Base-by-base conservation (phyloP, 2,888 invertebrate genomes). In the Parelbella ahira region DNA sequence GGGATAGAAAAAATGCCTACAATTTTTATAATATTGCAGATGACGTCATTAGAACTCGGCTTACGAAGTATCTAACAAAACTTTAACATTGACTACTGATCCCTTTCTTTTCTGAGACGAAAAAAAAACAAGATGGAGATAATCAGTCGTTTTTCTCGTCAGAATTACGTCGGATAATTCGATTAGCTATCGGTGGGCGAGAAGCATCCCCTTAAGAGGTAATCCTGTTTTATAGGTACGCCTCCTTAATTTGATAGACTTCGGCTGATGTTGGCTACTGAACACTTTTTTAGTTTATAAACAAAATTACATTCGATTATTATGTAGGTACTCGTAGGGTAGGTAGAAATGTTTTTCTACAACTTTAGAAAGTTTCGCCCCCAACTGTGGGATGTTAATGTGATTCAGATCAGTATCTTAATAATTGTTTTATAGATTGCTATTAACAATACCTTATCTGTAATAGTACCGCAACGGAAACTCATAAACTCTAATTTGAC, bases 101-200 rank as follows among this genome's bases (percentile, higher is more conserved):
- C 68, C 67, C 65, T 64, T 64, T 62, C 60, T 8, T 65, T 73
- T 67, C 65, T 54, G 47, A 70, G 68, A 68, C 50, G 18, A 38
- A 67, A 63, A 72, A 76, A 68, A 63, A 72, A 76, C 60, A 70
- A 67, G 65, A 63, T 60, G 61, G 53, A 71, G 69, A 79, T 76
- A 82, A 82, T 83, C 81, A 80, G 66, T 60, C 74, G 66, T 80
- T 82, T 80, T 82, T 81, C 76, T 77, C 78, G 71, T 71, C 58
- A 56, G 78, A 69, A 82, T 79, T 79, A 80, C 76, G 64, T 52
- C 51, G 67, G 71, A 73, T 83, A 81, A 84, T 82, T 81, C 76
- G 78, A 83, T 84, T 82, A 82, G 73, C 67, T 72, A 78, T 78
- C 68, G 74, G 78, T 73, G 69, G 74, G 68, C 72, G 70, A 70